phyloP scores from a whole-genome alignment of 2,113 vertebrate genomes.

The Passer montanus region DNA sequence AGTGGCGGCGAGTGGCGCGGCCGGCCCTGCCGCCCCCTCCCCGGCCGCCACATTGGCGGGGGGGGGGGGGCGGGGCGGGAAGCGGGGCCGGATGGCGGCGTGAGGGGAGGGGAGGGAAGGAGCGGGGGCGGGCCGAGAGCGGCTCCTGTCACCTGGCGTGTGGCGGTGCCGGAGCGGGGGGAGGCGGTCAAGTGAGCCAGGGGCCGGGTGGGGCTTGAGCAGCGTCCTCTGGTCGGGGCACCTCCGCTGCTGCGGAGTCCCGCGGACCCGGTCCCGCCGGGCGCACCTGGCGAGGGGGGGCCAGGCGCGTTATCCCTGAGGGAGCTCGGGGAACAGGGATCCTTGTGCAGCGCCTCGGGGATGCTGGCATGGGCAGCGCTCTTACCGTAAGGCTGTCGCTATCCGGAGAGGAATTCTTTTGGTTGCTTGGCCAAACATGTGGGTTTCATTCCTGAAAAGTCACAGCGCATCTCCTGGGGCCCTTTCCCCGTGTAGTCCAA shows the following conservation, averaged over 20 bases:
- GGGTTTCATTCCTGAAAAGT: neutral
- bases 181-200: fast-evolving
- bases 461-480: neutral
- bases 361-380: neutral
- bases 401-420: neutral
- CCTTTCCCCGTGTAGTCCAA: neutral
- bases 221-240: fast-evolving
- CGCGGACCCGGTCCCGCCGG: neutral
- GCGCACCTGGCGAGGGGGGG: fast-evolving
- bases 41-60: neutral
- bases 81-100: neutral
- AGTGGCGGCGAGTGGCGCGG: neutral
- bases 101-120: neutral
- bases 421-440: neutral
- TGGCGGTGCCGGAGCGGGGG: neutral
- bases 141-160: neutral
- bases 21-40: neutral
- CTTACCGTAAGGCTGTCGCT: neutral
- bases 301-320: fast-evolving
- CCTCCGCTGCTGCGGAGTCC: fast-evolving
- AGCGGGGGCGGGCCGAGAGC: neutral
- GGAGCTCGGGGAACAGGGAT: fast-evolving
- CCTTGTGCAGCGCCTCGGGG: neutral
- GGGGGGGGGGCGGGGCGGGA: neutral
- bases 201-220: neutral